Base-by-base conservation (phyloP, 2,113 vertebrate species). In the Elachura formosa region DNA sequence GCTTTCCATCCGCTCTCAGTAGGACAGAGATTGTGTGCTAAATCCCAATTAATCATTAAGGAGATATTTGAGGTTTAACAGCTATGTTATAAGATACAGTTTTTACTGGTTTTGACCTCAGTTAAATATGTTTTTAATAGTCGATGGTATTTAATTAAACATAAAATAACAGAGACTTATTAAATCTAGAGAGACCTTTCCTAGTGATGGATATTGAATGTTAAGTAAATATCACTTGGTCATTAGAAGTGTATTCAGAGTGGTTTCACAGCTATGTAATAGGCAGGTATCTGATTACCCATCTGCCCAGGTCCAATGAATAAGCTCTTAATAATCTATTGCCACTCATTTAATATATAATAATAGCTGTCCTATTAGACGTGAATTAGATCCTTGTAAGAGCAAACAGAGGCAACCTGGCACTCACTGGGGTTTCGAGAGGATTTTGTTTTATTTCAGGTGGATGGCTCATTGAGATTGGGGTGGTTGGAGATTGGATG, bases 1-100 rank as follows among this genome's bases (percentile, higher is more conserved):
- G 12, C 22, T 75, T 93, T 87, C 75, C 59, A 66, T 58, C 59
- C 11, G 3, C 55, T 92, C 88, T 63, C 92, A 24, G 90, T 40
- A 93, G 91, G 96, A 84, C 84, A 43, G 55, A 6, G 4, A 93
- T 90, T 82, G 45, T 94, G 85, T 88, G 84, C 90, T 96, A 96
- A 96, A 96, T 91, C 91, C 87, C 87, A 94, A 96, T 97, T 97
- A 97, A 96, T 96, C 90, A 91, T 94, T 94, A 93, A 86, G 93
- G 66, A 96, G 96, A 95, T 97, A 95, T 94, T 97, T 97, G 96
- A 96, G 96, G 96, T 97, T 97, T 97, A 96, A 94, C 96, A 97
- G 95, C 93, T 96, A 81, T 94, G 94, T 96, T 95, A 93, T 90
- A 95, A 95, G 94, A 95, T 96, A 96, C 87, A 96, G 84, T 96